phyloP scores from a whole-genome alignment of 2,888 invertebrate genomes.

The Diaphora mendica region DNA sequence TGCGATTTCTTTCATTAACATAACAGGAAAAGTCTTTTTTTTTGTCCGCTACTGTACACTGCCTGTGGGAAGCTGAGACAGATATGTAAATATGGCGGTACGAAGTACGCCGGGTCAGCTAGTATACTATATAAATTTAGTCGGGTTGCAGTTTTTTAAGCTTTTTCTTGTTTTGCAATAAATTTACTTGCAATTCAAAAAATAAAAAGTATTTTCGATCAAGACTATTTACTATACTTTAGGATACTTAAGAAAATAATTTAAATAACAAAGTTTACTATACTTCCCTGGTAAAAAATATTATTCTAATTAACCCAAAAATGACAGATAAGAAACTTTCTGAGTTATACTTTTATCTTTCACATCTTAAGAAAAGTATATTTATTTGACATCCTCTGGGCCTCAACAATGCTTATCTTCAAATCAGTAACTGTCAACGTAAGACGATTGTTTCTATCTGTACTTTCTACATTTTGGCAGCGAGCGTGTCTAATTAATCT shows the following conservation, averaged over 20 bases:
- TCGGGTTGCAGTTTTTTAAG: too few species aligned
- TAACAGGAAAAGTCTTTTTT: too few species aligned
- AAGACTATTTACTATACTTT: too few species aligned
- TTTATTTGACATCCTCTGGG: slow-evolving; percentile 4
- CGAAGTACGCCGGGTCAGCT: too few species aligned
- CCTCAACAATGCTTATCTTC: slow-evolving; percentile 13
- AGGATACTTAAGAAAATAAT: background rate
- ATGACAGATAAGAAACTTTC: background rate
- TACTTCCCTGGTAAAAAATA: background rate
- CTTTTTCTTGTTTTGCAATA: too few species aligned
- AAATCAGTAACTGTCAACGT: slow-evolving; percentile 14
- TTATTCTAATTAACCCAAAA: background rate
- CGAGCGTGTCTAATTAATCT: slow-evolving; percentile 51
- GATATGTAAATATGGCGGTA: too few species aligned
- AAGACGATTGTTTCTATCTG: slow-evolving; percentile 24
- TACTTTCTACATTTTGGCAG: slow-evolving; percentile 26
- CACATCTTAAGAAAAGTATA: background rate
- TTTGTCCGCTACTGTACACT: too few species aligned
- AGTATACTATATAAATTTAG: too few species aligned
- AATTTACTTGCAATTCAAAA: too few species aligned
- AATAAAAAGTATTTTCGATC: too few species aligned
- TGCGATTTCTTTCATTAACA: too few species aligned
- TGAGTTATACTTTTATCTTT: background rate
- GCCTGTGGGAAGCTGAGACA: too few species aligned
- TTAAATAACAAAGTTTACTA: background rate